phyloP scores from a whole-genome alignment of 2,888 invertebrate genomes.

The Limnephilus lunatus region DNA sequence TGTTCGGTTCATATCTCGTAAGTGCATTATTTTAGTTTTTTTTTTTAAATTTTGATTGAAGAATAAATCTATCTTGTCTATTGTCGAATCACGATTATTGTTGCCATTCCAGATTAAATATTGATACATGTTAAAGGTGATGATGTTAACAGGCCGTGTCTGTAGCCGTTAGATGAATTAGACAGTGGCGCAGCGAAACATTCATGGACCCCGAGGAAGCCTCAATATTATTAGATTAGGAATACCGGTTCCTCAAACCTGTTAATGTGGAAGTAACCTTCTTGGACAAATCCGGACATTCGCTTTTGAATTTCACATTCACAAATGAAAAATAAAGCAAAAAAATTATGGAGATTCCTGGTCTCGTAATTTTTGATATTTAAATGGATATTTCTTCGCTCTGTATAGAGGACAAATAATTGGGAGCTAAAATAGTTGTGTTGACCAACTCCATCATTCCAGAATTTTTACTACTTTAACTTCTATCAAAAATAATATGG shows the following conservation, averaged over 20 bases:
- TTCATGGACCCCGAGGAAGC: not conserved
- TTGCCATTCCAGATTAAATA: constrained; percentile 41
- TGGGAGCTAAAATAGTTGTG: not conserved
- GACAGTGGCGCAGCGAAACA: not conserved
- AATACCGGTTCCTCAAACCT: no score
- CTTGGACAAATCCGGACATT: no score
- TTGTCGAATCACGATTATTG: constrained; percentile 35
- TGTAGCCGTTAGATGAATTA: constrained; percentile 25
- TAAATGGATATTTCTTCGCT: not conserved
- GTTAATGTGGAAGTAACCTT: not conserved
- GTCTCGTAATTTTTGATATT: not conserved
- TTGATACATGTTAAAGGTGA: constrained; percentile 35
- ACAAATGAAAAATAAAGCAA: no score
- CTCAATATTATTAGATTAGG: not conserved
- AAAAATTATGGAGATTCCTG: no score
- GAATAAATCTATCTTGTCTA: constrained; percentile 16
- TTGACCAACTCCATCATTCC: not conserved
- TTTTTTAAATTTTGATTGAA: not conserved
- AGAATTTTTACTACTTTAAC: no score
- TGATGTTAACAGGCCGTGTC: constrained; percentile 28
- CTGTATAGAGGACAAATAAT: no score
- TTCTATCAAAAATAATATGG: no score
- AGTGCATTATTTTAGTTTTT: not conserved
- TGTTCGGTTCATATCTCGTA: not conserved
- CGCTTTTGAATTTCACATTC: no score